Evolutionary conservation across 2,888 invertebrate species (phyloP), one percentile per base, ranked within the genome.

Genomic region (Scrobipalpa atriplicella): DNA sequence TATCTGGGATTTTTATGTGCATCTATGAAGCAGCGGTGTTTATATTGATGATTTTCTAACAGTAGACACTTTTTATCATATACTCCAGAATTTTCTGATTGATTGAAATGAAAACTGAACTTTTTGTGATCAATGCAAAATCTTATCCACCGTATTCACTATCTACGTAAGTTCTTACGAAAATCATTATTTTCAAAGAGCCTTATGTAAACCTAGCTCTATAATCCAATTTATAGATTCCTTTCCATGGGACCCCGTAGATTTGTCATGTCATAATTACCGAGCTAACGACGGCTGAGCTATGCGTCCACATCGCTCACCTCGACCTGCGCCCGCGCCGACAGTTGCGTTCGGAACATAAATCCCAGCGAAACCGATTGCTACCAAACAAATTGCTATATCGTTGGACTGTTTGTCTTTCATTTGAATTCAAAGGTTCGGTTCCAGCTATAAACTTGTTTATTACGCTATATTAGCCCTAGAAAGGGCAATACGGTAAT

Each of bases 281-380:
- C 38, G 36, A 43, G 71, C 71, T 75, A 74, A 75, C 71, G 69
- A 68, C 66, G 64, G 19, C 70, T 76, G 72, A 73, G 65, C 70
- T 74, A 74, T 73, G 71, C 62, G 66, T 54, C 52, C 61, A 65
- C 67, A 67, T 67, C 21, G 39, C 64, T 64, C 58, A 58, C 47
- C 51, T 65, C 51, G 36, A 41, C 67, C 60, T 29, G 38, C 51
- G 61, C 41, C 11, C 6, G 62, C 54, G 64, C 39, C 18, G 60
- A 67, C 64, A 66, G 67, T 13, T 39, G 54, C 39, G 62, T 60
- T 61, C n/a, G 39, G 47, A 43, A 63, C 39, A 68, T 68, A 68
- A 68, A 68, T 66, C 39, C 29, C 63, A 47, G 65, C 58, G 61
- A 60, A 66, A 66, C 60, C 21, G 66, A 64, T 63, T 58, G 67